These are phyloP conservation scores for Diadegma fenestrale DNA, from an alignment of 2,888 invertebrate genomes.

Conservation along the genomic window DNA sequence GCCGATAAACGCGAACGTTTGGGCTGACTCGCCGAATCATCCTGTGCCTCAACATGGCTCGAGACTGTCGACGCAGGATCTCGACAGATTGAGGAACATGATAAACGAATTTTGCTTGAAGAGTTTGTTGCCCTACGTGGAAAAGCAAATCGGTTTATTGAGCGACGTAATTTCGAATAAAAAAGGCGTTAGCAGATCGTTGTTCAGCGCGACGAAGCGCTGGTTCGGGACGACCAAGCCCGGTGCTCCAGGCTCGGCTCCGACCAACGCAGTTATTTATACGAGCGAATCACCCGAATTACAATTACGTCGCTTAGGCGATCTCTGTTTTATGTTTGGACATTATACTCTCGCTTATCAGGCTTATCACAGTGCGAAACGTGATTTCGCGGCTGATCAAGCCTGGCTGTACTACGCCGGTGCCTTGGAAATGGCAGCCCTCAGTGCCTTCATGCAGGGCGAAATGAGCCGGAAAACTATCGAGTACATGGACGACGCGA, in stretches of 20 bases:
- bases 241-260: conserved; percentile 88
- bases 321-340: conserved; percentile 98
- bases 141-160: conserved; percentile 93
- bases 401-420: conserved; percentile 99
- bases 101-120: conserved; percentile 94
- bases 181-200: conserved; percentile 96
- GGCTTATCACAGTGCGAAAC: conserved; percentile 97
- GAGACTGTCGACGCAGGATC: conserved; percentile 92
- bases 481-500: conserved; percentile 98
- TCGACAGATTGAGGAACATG: conserved; percentile 93
- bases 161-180: conserved; percentile 93
- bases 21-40: conserved; percentile 86
- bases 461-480: conserved; percentile 92
- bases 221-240: conserved; percentile 97
- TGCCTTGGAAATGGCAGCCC: conserved; percentile 97
- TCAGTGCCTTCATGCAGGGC: conserved; percentile 95
- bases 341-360: conserved; percentile 97
- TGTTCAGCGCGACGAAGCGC: conserved; percentile 97
- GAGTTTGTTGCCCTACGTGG: conserved; percentile 96
- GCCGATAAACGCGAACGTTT: conserved; percentile 86
- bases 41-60: conserved; percentile 89
- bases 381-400: conserved; percentile 98
- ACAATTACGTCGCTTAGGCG: conserved; percentile 96
- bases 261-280: conserved; percentile 93
- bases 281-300: conserved; percentile 95